These are phyloP conservation scores for Tupaia tana DNA, from an alignment of 2,113 vertebrate genomes.

Conservation along the genomic window DNA sequence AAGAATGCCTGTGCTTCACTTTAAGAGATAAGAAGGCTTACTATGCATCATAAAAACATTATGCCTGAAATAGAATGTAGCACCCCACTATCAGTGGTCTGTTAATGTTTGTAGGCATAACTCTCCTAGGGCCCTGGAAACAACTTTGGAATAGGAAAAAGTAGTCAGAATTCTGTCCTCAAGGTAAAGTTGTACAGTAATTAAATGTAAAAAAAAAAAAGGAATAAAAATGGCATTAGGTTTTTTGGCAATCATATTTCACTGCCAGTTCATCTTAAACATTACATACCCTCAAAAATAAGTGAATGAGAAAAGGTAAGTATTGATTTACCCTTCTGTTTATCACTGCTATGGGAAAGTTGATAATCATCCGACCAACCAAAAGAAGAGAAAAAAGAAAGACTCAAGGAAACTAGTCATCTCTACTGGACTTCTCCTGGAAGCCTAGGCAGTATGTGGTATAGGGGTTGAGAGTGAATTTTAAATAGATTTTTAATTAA, in stretches of 20 bases:
- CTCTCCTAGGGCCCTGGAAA: no score
- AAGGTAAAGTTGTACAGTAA: no score
- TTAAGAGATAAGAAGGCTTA: no score
- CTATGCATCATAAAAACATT: no score
- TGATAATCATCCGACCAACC: background rate
- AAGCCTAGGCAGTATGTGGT: background rate
- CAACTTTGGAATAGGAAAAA: no score
- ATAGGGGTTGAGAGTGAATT: background rate
- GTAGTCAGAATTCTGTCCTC: no score
- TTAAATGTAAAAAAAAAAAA: no score
- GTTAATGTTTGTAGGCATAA: no score
- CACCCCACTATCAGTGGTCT: no score
- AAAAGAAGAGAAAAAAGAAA: background rate
- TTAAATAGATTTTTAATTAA: background rate
- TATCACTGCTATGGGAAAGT: background rate
- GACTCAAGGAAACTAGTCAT: background rate
- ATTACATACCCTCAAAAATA: background rate
- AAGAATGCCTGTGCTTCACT: no score
- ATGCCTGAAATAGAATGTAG: no score
- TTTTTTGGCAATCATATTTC: conserved; percentile 17
- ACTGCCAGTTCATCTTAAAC: background rate
- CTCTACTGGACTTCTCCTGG: background rate
- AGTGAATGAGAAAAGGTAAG: background rate
- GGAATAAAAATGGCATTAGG: background rate
- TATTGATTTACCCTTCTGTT: background rate